Evolutionary conservation across 2,797 vertebrate species (phyloP).

Genomic region (Rhinichthys osculus): DNA sequence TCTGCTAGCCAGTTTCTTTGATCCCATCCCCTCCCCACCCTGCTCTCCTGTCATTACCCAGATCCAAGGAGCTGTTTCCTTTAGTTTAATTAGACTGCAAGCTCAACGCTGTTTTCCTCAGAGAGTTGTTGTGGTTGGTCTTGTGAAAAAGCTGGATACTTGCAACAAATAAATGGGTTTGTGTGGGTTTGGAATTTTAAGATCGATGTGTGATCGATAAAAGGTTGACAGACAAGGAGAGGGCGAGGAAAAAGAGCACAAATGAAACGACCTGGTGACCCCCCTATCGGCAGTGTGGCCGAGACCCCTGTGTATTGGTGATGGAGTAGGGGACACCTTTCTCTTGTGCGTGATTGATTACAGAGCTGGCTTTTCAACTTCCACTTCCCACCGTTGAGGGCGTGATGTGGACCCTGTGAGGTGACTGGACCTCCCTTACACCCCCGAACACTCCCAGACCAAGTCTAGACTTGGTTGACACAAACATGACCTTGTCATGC

Average conservation of each 20-base stretch:
- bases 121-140: constrained; percentile 15
- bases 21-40: constrained; percentile 33
- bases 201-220: constrained; percentile 14
- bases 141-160: constrained; percentile 14
- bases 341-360: constrained; percentile 56
- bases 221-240: constrained; percentile 1
- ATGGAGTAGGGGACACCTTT: constrained; percentile 46
- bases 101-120: constrained; percentile 22
- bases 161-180: not conserved
- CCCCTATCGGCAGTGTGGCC: constrained; percentile 9
- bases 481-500: constrained; percentile 57
- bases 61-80: constrained; percentile 41
- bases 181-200: not conserved
- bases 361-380: constrained; percentile 36
- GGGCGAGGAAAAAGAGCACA: constrained; percentile 36
- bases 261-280: constrained; percentile 58
- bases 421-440: constrained; percentile 6
- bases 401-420: constrained; percentile 14
- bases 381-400: constrained; percentile 45
- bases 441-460: constrained; percentile 13
- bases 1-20: constrained; percentile 54
- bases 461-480: constrained; percentile 59
- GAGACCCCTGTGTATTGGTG: constrained; percentile 46
- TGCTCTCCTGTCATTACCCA: constrained; percentile 57
- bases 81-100: constrained; percentile 49